Percentiles rank a stretch among this genome's conserved stretches.
Conservation (phyloP, 2,888 invertebrate genomes). For the Ophonus ardosiacus region DNA sequence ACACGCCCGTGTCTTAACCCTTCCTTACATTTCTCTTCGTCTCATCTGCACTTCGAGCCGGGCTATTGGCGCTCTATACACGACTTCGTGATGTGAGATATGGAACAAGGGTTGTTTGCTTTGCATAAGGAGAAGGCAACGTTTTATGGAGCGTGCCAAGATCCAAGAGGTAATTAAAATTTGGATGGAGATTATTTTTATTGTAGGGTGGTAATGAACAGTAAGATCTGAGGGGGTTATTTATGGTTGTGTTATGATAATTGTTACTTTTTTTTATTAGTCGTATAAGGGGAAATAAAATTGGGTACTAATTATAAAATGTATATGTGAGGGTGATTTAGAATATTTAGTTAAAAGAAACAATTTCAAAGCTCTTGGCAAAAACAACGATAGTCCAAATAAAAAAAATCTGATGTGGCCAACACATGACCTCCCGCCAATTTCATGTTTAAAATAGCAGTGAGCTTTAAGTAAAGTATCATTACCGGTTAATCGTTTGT, state of each 20-base stretch:
- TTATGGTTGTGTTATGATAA: neutral
- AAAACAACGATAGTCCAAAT: no score
- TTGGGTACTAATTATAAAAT: no score
- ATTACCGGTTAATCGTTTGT: no score
- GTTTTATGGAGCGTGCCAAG: neutral
- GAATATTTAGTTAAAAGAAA: no score
- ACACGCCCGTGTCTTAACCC: constrained; percentile 70
- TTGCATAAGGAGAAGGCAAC: neutral
- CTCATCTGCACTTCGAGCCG: constrained; percentile 18
- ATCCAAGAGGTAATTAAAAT: constrained; percentile 9
- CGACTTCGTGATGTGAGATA: neutral
- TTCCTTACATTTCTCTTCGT: constrained; percentile 29
- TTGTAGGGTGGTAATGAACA: neutral
- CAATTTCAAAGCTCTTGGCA: no score
- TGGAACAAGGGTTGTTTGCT: neutral
- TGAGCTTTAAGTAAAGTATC: no score
- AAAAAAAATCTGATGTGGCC: no score
- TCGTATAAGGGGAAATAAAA: neutral
- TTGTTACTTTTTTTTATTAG: neutral
- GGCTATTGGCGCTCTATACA: constrained; percentile 10
- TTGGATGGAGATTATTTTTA: constrained; percentile 13
- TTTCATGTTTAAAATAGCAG: no score
- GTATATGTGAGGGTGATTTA: no score
- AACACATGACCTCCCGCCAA: no score
- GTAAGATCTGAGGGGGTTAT: neutral